Evolutionary conservation across 2,797 vertebrate species (phyloP).

Genomic region (Ataeniobius toweri): DNA sequence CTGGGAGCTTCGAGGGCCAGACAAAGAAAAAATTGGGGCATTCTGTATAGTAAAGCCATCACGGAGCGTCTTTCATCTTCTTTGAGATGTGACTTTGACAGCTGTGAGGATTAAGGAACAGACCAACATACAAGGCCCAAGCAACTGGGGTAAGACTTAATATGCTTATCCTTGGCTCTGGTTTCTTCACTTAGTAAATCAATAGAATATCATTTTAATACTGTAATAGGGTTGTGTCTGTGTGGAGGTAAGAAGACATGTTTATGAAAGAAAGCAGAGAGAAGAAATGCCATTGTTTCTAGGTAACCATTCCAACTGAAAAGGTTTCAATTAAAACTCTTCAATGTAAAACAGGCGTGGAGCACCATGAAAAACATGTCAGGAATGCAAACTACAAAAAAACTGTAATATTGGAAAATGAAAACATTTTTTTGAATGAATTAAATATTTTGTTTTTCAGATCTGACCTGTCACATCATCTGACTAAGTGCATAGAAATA

Average conservation of each 20-base stretch:
- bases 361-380: no score
- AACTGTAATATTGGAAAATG: no score
- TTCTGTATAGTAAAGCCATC: constrained; percentile 68
- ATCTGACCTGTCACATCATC: constrained; percentile 30
- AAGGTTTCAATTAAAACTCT: neutral
- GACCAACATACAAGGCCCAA: constrained; percentile 59
- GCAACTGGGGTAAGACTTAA: constrained; percentile 71
- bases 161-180: constrained; percentile 56
- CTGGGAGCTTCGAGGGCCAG: constrained; percentile 52
- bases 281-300: neutral
- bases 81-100: constrained; percentile 73
- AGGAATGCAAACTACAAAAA: no score
- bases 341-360: neutral
- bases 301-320: neutral
- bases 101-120: constrained; percentile 71
- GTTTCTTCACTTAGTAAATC: constrained; percentile 61
- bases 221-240: constrained; percentile 12
- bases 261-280: constrained; percentile 22
- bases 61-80: constrained; percentile 56
- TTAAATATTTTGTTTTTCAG: constrained; percentile 20
- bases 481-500: neutral
- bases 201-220: constrained; percentile 63
- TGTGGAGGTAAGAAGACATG: constrained; percentile 10
- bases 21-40: constrained; percentile 62
- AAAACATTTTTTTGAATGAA: no score